Conservation (phyloP, 64 coral and sea anemone genomes). For the Pocillopora damicornis region DNA sequence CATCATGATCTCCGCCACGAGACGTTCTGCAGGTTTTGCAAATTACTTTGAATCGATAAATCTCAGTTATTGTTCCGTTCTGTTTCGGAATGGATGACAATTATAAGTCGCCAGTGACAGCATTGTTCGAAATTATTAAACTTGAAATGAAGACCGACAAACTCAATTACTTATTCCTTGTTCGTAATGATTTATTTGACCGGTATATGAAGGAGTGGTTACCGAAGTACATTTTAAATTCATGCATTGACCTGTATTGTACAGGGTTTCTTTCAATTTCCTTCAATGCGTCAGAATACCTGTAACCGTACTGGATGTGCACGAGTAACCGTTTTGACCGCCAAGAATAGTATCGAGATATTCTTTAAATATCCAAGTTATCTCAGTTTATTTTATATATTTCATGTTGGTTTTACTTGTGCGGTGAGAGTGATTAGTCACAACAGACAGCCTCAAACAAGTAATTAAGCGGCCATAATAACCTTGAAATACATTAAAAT, state of each 20-base stretch:
- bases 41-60: constrained; percentile 4
- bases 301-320: neutral
- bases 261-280: neutral
- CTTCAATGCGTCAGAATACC: neutral
- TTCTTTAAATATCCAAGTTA: neutral
- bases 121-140: neutral
- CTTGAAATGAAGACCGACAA: neutral
- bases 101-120: neutral
- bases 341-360: neutral
- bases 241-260: neutral
- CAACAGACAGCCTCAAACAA: neutral
- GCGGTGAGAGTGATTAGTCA: neutral
- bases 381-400: neutral
- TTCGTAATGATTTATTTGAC: neutral
- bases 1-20: neutral
- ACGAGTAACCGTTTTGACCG: neutral
- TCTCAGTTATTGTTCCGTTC: neutral
- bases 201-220: neutral
- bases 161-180: neutral
- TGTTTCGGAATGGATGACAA: neutral
- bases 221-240: neutral
- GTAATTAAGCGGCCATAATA: neutral
- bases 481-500: neutral
- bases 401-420: neutral
- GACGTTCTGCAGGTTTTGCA: neutral